Evolutionary conservation across 2,113 vertebrate species (phyloP).

Genomic region (Macaca fascicularis): T2T-MFA8v1.1 NC_088378.1:104407001-104407500

Average conservation of each 20-base stretch:
- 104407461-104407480: constrained; percentile 19
- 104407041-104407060: neutral
- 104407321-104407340: neutral
- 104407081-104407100: neutral
- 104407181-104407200: neutral
- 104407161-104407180: neutral
- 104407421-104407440: neutral
- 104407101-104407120: rapidly evolving
- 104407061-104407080: neutral
- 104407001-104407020: too few species aligned
- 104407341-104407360: neutral
- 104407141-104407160: neutral
- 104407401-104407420: neutral
- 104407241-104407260: neutral
- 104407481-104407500: neutral
- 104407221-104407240: neutral
- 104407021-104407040: too few species aligned
- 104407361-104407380: neutral
- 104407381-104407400: neutral
- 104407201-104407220: neutral
- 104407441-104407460: neutral
- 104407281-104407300: neutral
- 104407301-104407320: neutral
- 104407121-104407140: neutral
- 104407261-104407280: neutral